Evolutionary conservation across 2,113 vertebrate species (phyloP).

Genomic region (Scolopax mira): DNA sequence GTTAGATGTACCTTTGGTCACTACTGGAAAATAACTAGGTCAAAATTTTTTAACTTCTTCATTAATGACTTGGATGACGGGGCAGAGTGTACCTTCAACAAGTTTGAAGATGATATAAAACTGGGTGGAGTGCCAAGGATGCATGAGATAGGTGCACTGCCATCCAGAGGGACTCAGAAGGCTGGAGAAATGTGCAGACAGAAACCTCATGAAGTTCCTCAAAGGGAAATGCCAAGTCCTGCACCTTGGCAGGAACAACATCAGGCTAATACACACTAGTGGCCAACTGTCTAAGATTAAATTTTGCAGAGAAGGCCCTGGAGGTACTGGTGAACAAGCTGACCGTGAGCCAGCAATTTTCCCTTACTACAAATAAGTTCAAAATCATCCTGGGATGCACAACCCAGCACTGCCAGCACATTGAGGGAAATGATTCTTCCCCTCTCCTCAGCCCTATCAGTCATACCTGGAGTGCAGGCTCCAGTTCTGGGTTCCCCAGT

Average conservation of each 20-base stretch:
- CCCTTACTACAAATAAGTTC: not conserved
- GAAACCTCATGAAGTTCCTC: not conserved
- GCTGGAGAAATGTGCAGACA: not conserved
- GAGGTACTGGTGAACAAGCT: not conserved
- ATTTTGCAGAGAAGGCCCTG: not conserved
- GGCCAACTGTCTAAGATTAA: not conserved
- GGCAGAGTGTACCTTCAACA: not conserved
- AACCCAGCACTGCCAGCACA: not conserved
- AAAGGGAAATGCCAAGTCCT: not conserved
- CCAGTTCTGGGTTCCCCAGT: not conserved
- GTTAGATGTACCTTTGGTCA: not conserved
- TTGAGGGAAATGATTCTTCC: not conserved
- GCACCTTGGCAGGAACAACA: not conserved
- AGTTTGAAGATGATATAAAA: not conserved
- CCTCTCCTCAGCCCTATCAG: not conserved
- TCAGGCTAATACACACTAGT: too few species aligned
- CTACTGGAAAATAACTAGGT: not conserved
- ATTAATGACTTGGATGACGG: not conserved
- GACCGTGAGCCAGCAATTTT: not conserved
- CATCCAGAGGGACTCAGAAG: not conserved
- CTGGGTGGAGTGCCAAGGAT: not conserved
- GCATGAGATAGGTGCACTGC: not conserved
- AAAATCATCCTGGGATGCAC: not conserved
- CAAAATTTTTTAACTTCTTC: not conserved
- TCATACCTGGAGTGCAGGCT: not conserved